phyloP scores from a whole-genome alignment of 2,888 invertebrate species.

The Oligia latruncula region DNA sequence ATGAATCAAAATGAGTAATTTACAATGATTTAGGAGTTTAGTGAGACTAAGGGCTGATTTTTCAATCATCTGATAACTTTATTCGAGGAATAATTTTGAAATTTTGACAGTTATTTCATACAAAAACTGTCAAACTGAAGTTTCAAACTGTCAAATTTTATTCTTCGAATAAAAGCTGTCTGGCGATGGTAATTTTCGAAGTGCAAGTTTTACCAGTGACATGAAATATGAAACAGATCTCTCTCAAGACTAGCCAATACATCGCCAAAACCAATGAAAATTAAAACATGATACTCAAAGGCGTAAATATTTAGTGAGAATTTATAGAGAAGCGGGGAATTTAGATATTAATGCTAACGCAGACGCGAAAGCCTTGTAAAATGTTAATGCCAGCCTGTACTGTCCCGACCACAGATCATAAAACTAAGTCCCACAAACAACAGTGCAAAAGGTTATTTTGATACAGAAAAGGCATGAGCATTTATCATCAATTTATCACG shows the following conservation, averaged over 20 bases:
- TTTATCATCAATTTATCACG: not conserved
- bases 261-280: not conserved
- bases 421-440: not conserved
- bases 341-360: constrained; percentile 30
- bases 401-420: constrained; percentile 3
- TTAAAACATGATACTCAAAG: constrained; percentile 6
- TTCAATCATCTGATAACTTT: too few relatives aligned
- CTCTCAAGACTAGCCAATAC: not conserved
- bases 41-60: not conserved
- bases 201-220: not conserved
- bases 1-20: not conserved
- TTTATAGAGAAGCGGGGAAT: not conserved
- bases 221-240: not conserved
- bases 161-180: too few relatives aligned
- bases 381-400: constrained; percentile 20
- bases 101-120: too few relatives aligned
- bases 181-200: not conserved
- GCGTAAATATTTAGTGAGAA: constrained; percentile 19
- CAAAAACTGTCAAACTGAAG: too few relatives aligned
- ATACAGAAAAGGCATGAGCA: not conserved
- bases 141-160: too few relatives aligned
- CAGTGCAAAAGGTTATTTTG: not conserved
- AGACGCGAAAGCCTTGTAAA: constrained; percentile 14
- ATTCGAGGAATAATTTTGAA: too few relatives aligned
- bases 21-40: not conserved